Conservation (phyloP, 2,888 invertebrate genomes). For the Yponomeuta malinellus region DNA sequence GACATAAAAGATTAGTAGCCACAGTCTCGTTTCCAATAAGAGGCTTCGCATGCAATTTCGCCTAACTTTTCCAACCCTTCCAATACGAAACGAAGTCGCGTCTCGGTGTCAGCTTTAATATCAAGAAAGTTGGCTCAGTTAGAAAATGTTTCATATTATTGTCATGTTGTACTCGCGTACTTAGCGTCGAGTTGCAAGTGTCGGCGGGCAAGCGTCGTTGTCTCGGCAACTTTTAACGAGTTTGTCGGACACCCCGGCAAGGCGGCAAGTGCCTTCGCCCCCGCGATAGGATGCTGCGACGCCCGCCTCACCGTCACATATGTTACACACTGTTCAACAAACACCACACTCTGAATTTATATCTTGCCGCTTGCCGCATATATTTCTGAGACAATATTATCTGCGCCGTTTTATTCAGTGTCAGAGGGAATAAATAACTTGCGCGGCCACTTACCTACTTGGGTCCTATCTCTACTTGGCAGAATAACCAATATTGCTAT, state of each 20-base stretch:
- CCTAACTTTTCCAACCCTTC: slow-evolving; percentile 4
- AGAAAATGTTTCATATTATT: slow-evolving; percentile 61
- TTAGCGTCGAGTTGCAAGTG: slow-evolving; percentile 67
- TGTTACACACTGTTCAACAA: slow-evolving; percentile 35
- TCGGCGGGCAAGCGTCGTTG: slow-evolving; percentile 64
- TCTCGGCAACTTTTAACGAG: slow-evolving; percentile 73
- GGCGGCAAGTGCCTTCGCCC: neutral
- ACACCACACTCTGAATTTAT: slow-evolving; percentile 15
- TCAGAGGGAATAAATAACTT: neutral
- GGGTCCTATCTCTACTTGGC: no score
- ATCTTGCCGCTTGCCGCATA: neutral
- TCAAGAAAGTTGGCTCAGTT: slow-evolving; percentile 32
- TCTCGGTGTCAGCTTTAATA: slow-evolving; percentile 44
- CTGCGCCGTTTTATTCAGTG: neutral
- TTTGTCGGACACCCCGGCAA: slow-evolving; percentile 56
- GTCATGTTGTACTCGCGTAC: slow-evolving; percentile 67
- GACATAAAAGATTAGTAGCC: neutral
- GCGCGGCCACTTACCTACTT: no score
- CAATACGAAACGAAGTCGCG: slow-evolving; percentile 6
- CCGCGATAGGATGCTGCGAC: neutral
- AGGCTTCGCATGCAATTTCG: neutral
- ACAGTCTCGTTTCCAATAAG: neutral
- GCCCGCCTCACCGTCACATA: slow-evolving; percentile 32
- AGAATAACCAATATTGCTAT: no score
- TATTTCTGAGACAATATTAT: slow-evolving; percentile 2